phyloP scores from a whole-genome alignment of 2,888 invertebrate genomes.

The Sarcophaga subvicina region DNA sequence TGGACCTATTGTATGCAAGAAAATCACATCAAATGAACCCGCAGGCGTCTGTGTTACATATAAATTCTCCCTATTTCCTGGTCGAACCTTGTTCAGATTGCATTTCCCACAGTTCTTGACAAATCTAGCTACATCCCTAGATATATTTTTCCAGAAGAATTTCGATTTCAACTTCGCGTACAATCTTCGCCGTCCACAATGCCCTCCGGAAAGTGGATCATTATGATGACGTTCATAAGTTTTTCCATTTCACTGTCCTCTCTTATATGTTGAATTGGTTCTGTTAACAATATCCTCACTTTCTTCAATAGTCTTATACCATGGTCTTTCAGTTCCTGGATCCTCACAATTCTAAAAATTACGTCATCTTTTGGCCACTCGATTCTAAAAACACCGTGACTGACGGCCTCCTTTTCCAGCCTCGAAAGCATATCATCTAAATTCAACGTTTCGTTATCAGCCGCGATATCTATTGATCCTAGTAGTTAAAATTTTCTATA shows the following conservation, averaged over 20 bases:
- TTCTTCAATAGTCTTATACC: background rate
- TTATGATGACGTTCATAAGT: background rate
- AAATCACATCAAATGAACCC: background rate
- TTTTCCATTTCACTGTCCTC: background rate
- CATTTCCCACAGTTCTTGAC: background rate
- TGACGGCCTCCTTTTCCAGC: background rate
- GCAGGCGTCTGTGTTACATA: background rate
- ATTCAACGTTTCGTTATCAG: background rate
- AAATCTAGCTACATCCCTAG: background rate
- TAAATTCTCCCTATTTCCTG: background rate
- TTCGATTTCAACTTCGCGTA: conserved; percentile 14
- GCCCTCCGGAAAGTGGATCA: background rate
- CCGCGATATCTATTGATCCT: too few relatives aligned
- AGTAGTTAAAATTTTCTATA: too few relatives aligned
- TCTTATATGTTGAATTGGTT: background rate
- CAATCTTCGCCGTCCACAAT: conserved; percentile 6
- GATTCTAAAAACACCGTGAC: background rate
- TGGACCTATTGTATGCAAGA: background rate
- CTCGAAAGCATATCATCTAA: background rate
- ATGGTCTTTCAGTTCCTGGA: background rate
- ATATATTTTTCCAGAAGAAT: conserved; percentile 2
- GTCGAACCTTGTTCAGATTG: too few relatives aligned
- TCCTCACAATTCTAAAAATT: background rate
- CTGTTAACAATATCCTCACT: background rate
- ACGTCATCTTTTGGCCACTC: background rate